These are phyloP conservation scores for Ptyas mucosa DNA, from an alignment of 2,113 vertebrate species.

Conservation along the genomic window DNA sequence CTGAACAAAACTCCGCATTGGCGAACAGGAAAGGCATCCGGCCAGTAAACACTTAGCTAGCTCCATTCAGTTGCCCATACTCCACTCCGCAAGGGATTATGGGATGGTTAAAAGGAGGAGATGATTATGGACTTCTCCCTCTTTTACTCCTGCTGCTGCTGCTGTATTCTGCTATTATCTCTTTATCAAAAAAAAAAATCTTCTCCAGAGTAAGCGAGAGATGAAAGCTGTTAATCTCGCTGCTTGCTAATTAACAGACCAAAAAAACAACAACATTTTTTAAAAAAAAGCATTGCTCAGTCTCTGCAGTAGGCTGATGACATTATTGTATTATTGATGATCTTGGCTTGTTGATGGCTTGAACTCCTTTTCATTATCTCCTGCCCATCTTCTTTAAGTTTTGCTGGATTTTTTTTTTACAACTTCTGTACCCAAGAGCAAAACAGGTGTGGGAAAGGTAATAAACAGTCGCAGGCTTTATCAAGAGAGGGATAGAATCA, in stretches of 20 bases:
- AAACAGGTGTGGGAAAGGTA: constrained; percentile 47
- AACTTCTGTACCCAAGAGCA: constrained; percentile 38
- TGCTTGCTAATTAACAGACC: constrained; percentile 60
- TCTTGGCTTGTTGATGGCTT: constrained; percentile 35
- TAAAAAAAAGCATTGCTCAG: constrained; percentile 39
- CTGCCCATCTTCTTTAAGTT: constrained; percentile 37
- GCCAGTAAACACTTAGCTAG: no score
- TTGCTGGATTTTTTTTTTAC: constrained; percentile 21
- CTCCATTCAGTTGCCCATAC: no score
- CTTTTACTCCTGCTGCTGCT: neutral
- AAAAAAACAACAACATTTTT: neutral
- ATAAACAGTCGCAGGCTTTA: constrained; percentile 37
- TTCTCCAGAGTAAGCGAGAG: constrained; percentile 27
- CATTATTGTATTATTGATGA: constrained; percentile 63
- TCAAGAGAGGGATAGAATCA: no score
- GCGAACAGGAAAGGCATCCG: no score
- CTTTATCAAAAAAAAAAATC: neutral
- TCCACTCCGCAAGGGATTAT: no score
- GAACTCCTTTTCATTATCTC: constrained; percentile 43
- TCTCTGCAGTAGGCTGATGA: constrained; percentile 38
- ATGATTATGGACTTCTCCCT: neutral
- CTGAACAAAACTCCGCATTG: no score
- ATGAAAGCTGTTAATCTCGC: constrained; percentile 62
- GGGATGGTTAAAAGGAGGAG: no score
- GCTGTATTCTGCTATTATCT: neutral